Percentiles rank a stretch among this genome's conserved stretches.
phyloP scores from a whole-genome alignment of 2,888 invertebrate species.

The Hesperia comma region DNA sequence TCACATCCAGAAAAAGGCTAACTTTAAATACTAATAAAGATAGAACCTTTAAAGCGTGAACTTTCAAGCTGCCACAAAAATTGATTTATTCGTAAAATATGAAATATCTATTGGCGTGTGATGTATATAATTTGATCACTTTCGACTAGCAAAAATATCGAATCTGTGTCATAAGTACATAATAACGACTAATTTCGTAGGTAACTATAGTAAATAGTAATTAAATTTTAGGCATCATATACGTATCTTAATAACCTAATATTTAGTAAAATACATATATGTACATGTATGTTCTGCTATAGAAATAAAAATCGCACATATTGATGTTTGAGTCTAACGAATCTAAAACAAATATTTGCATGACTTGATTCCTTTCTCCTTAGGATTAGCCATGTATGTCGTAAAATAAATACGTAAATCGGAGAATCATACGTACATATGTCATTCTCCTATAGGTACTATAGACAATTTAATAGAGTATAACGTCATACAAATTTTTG shows the following conservation, averaged over 20 bases:
- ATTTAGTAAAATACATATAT: conserved; percentile 10
- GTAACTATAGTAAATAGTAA: conserved; percentile 25
- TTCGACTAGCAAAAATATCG: conserved; percentile 53
- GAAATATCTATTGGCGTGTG: conserved; percentile 20
- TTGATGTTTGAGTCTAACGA: neutral
- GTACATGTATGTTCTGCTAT: neutral
- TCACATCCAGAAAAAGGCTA: neutral
- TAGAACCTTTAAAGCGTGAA: conserved; percentile 11
- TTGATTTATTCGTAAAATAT: conserved; percentile 24
- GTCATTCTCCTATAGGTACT: no score
- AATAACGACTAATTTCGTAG: conserved; percentile 28
- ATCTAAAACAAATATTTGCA: neutral
- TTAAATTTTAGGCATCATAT: conserved; percentile 24
- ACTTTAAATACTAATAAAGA: conserved; percentile 7
- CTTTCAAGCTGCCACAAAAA: conserved; percentile 7
- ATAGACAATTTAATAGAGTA: no score
- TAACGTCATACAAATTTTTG: no score
- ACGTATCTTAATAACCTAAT: conserved; percentile 8
- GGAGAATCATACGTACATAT: no score
- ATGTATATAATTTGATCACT: conserved; percentile 29
- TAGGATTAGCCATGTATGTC: no score
- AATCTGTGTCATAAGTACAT: conserved; percentile 47
- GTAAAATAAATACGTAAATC: no score
- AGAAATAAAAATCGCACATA: neutral
- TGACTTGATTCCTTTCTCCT: neutral